Evolutionary conservation across 2,888 invertebrate genomes (phyloP).

Genomic region (Pseudolycoriella hygida): DNA sequence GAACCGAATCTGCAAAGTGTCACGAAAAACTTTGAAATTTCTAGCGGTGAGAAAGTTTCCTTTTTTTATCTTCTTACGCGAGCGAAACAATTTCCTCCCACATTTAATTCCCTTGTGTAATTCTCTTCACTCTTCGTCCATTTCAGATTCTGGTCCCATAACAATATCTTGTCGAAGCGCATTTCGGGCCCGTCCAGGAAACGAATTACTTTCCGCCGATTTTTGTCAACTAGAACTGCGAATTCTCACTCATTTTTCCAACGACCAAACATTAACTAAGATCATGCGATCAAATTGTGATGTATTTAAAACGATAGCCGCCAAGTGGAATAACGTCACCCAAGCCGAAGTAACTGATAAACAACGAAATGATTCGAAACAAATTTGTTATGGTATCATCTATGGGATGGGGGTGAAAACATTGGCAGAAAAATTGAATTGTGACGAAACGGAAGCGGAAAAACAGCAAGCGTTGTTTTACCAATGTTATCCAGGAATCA

Average conservation of each 20-base stretch:
- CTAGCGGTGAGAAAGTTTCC: neutral
- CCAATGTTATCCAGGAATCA: conserved; percentile 52
- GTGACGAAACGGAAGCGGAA: conserved; percentile 61
- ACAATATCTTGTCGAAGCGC: conserved; percentile 39
- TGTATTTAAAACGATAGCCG: conserved; percentile 71
- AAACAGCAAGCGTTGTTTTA: conserved; percentile 68
- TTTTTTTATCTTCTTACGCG: no score
- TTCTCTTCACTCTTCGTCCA: neutral
- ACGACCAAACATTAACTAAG: conserved; percentile 48
- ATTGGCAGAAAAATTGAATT: conserved; percentile 59
- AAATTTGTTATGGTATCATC: conserved; percentile 90
- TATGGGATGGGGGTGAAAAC: conserved; percentile 88
- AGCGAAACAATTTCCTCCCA: no score
- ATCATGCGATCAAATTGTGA: conserved; percentile 53
- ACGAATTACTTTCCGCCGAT: conserved; percentile 72
- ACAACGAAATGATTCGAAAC: conserved; percentile 72
- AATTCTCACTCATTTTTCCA: conserved; percentile 76
- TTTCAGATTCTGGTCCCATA: conserved; percentile 8
- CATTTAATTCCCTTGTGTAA: neutral
- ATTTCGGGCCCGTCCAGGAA: conserved; percentile 32
- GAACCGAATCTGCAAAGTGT: conserved; percentile 89
- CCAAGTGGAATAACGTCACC: conserved; percentile 58
- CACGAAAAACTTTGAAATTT: conserved; percentile 54
- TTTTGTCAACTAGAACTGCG: conserved; percentile 93
- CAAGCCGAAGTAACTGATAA: conserved; percentile 55